These are phyloP conservation scores for Fundulus diaphanus DNA, from an alignment of 2,797 vertebrate species.

Conservation along the genomic window DNA sequence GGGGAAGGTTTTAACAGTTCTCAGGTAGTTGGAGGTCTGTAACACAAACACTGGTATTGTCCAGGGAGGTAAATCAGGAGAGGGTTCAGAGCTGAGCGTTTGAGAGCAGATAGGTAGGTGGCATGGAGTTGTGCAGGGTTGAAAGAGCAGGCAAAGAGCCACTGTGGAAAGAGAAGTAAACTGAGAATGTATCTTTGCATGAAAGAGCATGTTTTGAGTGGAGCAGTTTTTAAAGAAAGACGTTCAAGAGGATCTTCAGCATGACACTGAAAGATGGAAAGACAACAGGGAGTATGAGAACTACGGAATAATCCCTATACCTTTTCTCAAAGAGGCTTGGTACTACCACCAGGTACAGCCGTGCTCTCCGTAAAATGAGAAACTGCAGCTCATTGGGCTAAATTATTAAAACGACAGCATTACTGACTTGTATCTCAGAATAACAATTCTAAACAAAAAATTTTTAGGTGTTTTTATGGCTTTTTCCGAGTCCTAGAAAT, in stretches of 20 bases:
- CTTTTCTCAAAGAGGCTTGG: neutral
- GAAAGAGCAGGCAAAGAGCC: no score
- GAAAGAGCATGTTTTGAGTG: neutral
- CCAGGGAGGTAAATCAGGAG: no score
- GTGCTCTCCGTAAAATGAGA: neutral
- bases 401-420: neutral
- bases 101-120: no score
- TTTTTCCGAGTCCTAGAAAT: neutral
- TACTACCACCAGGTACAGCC: neutral
- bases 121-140: no score
- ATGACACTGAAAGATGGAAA: neutral
- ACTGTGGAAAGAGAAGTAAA: neutral
- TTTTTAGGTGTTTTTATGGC: neutral
- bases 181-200: neutral
- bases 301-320: neutral
- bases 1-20: no score
- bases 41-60: no score
- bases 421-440: neutral
- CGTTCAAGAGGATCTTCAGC: neutral
- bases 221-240: neutral
- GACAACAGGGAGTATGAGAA: neutral
- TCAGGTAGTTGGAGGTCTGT: no score
- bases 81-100: no score
- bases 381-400: neutral
- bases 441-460: neutral